These are phyloP conservation scores for Araneus ventricosus DNA, from an alignment of 1,140 invertebrate genomes.

Conservation along the genomic window DNA sequence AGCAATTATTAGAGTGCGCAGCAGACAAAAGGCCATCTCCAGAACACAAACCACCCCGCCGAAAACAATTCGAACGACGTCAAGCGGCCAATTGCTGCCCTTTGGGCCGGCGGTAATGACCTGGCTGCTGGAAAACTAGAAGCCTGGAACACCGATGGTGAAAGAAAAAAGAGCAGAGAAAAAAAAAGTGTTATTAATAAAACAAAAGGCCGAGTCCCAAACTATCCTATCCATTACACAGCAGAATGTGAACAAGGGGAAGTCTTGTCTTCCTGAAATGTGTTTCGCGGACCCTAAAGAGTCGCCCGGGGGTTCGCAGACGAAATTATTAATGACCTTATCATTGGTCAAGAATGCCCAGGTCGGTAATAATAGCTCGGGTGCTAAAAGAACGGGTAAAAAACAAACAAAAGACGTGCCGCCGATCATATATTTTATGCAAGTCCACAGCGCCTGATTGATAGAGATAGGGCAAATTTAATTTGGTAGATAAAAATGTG, in stretches of 20 bases:
- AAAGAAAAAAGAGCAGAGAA: neutral
- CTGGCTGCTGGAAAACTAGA: constrained; percentile 56
- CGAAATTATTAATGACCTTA: constrained; percentile 71
- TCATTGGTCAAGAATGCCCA: constrained; percentile 72
- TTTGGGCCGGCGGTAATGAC: constrained; percentile 60
- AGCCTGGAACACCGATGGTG: constrained; percentile 17
- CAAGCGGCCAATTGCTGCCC: constrained; percentile 25
- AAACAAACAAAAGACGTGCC: constrained; percentile 29
- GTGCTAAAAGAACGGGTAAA: constrained; percentile 52
- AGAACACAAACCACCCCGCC: constrained; percentile 45
- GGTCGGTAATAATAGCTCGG: constrained; percentile 66
- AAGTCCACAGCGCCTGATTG: constrained; percentile 43
- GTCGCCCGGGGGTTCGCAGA: constrained; percentile 44
- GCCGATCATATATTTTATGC: constrained; percentile 64
- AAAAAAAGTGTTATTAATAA: constrained; percentile 70
- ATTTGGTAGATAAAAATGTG: constrained; percentile 48
- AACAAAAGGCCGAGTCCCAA: constrained; percentile 49
- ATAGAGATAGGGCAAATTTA: constrained; percentile 66
- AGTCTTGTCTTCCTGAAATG: constrained; percentile 64
- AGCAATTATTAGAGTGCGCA: constrained; percentile 29
- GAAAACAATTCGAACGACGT: constrained; percentile 49
- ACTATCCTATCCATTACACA: constrained; percentile 60
- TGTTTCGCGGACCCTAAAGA: constrained; percentile 21
- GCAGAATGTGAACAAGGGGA: constrained; percentile 61
- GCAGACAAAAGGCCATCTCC: constrained; percentile 51